phyloP scores from a whole-genome alignment of 1,140 invertebrate genomes.

The Aphis craccivora region DNA sequence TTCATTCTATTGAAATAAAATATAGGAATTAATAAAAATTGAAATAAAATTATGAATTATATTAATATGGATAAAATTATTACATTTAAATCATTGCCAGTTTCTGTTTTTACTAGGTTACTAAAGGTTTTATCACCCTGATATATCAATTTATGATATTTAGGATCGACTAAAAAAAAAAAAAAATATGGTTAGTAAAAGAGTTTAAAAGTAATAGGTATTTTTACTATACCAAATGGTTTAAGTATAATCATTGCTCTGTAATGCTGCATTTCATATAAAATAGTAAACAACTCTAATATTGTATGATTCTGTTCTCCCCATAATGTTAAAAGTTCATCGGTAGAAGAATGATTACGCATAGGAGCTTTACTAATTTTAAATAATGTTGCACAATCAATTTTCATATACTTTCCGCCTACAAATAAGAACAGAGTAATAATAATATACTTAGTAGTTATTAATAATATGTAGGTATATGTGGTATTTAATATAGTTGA shows the following conservation, averaged over 20 bases:
- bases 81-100: background rate
- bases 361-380: constrained; percentile 66
- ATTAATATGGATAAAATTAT: background rate
- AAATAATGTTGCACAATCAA: constrained; percentile 66
- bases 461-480: background rate
- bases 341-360: constrained; percentile 73
- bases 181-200: background rate
- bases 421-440: constrained; percentile 53
- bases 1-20: constrained; percentile 28
- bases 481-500: background rate
- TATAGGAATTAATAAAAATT: background rate
- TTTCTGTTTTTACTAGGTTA: background rate
- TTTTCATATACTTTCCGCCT: constrained; percentile 68
- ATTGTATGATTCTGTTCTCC: constrained; percentile 82
- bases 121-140: constrained; percentile 65
- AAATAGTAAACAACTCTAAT: constrained; percentile 76
- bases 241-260: constrained; percentile 74
- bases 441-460: background rate
- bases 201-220: background rate
- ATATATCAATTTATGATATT: constrained; percentile 69
- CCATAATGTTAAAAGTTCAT: constrained; percentile 79
- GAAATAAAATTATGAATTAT: background rate
- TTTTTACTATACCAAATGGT: constrained; percentile 66
- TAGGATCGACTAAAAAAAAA: constrained; percentile 66
- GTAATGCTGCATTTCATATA: constrained; percentile 76